Evolutionary conservation across 2,113 vertebrate genomes (phyloP).

Genomic region (Microtus richardsoni): DNA sequence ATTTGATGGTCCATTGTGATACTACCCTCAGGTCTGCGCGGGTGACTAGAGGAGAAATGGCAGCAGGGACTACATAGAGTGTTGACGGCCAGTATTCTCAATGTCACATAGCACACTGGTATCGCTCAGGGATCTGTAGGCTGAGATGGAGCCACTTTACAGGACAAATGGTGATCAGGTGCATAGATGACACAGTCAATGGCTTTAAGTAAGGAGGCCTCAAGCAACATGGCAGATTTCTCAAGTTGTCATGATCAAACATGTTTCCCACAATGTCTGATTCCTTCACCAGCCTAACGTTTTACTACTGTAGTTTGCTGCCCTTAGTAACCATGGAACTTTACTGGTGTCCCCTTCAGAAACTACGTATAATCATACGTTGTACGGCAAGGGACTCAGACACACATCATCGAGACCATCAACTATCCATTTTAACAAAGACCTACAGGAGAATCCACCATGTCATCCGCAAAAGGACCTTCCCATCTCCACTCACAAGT

Average conservation of each 20-base stretch:
- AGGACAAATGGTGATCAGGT: background rate
- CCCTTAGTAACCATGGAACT: background rate
- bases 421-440: background rate
- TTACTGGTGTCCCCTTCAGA: background rate
- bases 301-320: slow-evolving; percentile 14
- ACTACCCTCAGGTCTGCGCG: background rate
- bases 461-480: background rate
- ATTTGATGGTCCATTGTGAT: background rate
- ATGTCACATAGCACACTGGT: background rate
- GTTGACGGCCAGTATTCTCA: background rate
- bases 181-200: background rate
- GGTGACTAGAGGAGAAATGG: background rate
- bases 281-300: background rate
- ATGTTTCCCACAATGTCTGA: background rate
- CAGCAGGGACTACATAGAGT: background rate
- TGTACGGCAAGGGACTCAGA: background rate
- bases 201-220: background rate
- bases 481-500: too few relatives aligned
- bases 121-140: background rate
- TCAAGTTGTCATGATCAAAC: background rate
- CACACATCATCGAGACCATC: too few relatives aligned
- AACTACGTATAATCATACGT: background rate
- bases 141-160: background rate
- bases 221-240: too few relatives aligned
- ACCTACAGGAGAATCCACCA: background rate